Conservation (phyloP, 2,797 vertebrate genomes). For the Falco columbarius region DNA sequence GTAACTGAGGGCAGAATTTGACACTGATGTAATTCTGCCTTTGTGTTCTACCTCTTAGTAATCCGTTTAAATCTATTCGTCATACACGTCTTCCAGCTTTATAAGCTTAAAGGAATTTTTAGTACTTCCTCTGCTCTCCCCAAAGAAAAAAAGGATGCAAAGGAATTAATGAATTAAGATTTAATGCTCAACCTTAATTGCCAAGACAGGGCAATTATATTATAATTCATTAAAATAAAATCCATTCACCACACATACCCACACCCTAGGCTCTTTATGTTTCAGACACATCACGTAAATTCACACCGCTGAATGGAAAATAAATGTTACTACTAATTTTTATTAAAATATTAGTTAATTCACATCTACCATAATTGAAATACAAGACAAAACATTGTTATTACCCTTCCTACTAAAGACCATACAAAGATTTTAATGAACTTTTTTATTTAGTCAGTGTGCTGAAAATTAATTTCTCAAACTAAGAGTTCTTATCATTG, state of each 20-base stretch:
- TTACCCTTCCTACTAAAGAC: slow-evolving; percentile 13
- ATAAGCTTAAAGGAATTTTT: slow-evolving; percentile 27
- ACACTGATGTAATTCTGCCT: slow-evolving; percentile 25
- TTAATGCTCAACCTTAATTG: slow-evolving; percentile 50
- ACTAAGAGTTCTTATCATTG: slow-evolving; percentile 52
- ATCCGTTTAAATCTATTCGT: slow-evolving; percentile 28
- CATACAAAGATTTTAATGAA: slow-evolving; percentile 53
- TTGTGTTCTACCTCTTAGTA: slow-evolving; percentile 9
- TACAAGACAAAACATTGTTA: slow-evolving; percentile 37
- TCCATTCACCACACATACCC: slow-evolving; percentile 30
- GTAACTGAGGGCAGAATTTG: not conserved
- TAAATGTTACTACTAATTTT: slow-evolving; percentile 25
- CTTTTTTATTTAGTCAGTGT: slow-evolving; percentile 59
- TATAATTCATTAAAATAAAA: slow-evolving; percentile 41
- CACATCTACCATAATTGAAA: slow-evolving; percentile 42
- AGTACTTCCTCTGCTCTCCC: not conserved
- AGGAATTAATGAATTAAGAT: slow-evolving; percentile 36
- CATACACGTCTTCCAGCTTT: not conserved
- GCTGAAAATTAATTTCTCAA: slow-evolving; percentile 66
- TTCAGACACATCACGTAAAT: not conserved
- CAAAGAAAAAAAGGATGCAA: not conserved
- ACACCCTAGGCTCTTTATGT: not conserved
- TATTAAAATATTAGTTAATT: slow-evolving; percentile 40
- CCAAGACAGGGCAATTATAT: slow-evolving; percentile 15
- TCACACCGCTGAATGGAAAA: slow-evolving; percentile 16